These are phyloP conservation scores for Bufo bufo DNA, from an alignment of 2,113 vertebrate species.

Conservation along the genomic window DNA sequence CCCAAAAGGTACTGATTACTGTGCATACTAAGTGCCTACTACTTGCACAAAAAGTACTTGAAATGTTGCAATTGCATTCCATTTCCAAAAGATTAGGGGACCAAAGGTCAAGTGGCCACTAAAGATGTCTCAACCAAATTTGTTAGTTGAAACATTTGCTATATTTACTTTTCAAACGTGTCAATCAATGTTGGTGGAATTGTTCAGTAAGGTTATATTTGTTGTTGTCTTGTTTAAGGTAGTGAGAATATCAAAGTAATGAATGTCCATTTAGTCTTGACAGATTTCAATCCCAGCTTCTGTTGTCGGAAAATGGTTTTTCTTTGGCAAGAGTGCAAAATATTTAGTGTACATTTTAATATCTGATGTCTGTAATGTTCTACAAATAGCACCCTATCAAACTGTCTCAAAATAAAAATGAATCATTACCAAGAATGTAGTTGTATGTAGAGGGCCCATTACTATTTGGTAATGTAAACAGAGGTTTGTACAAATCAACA, in stretches of 20 bases:
- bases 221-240: background rate
- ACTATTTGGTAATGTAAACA: background rate
- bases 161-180: background rate
- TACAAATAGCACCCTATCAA: conserved; percentile 28
- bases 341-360: background rate
- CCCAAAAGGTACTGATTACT: background rate
- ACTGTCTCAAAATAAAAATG: background rate
- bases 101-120: conserved; percentile 9
- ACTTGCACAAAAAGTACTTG: background rate
- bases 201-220: background rate
- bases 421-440: background rate
- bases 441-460: background rate
- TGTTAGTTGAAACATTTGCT: conserved; percentile 17
- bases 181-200: background rate
- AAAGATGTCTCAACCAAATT: background rate
- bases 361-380: conserved; percentile 42
- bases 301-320: conserved; percentile 9
- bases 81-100: conserved; percentile 12
- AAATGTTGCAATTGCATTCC: conserved; percentile 16
- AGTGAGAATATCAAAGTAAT: background rate
- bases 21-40: no score
- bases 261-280: background rate
- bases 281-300: conserved; percentile 19
- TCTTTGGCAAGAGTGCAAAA: conserved; percentile 36
- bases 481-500: background rate